Evolutionary conservation across 2,113 vertebrate species (phyloP), one percentile per base, ranked within the genome.

Genomic region (Hypocryptadius cinnamomeus): DNA sequence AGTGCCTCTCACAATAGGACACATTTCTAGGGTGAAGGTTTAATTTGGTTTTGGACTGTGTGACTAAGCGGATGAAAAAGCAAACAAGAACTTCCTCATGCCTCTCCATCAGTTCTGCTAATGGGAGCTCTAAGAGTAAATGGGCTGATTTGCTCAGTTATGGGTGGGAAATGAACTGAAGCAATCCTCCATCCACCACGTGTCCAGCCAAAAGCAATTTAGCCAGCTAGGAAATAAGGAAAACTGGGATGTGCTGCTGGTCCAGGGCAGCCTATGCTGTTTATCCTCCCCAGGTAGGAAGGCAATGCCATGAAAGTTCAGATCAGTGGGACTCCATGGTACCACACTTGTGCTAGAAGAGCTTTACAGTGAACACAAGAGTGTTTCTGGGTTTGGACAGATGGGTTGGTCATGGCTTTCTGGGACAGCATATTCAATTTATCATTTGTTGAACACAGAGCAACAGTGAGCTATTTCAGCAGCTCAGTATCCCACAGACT

Each of bases 11-110:
- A 84, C 83, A 94, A 95, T 92, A 79, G 88, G 72, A 74, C 93
- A 84, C 24, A 88, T 93, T 96, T 93, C 79, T 50, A 51, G 79
- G 83, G 56, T 86, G 83, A 93, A 77, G 28, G 47, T 88, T 93
- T 90, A 66, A 93, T 90, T 90, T 94, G 56, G 76, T 86, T 86
- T 77, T 73, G 68, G 60, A 59, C 83, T 78, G 59, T 85, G 79
- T 87, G 68, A 66, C 82, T 47, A 50, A 77, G 68, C 19, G 56
- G 85, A 70, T 80, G 50, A 85, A 93, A 94, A 90, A 90, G 76
- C 79, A 92, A 94, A 92, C 69, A 93, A 65, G 79, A 94, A 78
- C 39, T 80, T 94, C 40, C 69, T 88, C 51, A 8, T 31, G 33
- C 82, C 44, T 63, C 85, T 73, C 0, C 77, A 83, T 71, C 79